A percentile compares a stretch with the other conserved stretches of the same genome.
phyloP scores from a whole-genome alignment of 2,888 invertebrate genomes.

The Acanthococcus lagerstroemiae region DNA sequence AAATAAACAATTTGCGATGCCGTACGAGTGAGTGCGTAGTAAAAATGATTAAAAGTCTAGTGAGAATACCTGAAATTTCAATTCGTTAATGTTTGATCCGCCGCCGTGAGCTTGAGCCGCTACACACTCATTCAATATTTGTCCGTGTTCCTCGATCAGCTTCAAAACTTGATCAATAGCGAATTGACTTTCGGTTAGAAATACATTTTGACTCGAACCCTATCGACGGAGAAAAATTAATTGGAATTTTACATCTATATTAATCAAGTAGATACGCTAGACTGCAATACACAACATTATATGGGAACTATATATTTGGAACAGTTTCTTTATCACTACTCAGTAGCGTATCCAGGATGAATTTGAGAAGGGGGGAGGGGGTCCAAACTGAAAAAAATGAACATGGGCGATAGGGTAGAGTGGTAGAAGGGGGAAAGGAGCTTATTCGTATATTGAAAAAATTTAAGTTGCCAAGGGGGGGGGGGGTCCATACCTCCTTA shows the following conservation, averaged over 20 bases:
- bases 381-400: neutral
- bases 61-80: slow-evolving; percentile 65
- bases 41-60: neutral
- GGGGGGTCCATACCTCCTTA: no score
- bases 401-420: neutral
- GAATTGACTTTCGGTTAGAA: slow-evolving; percentile 9
- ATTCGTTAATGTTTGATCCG: slow-evolving; percentile 62
- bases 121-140: slow-evolving; percentile 59
- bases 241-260: neutral
- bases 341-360: no score
- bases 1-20: no score
- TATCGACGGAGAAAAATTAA: neutral
- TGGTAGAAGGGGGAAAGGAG: neutral
- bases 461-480: no score
- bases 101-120: slow-evolving; percentile 66
- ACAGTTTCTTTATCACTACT: no score
- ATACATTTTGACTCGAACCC: slow-evolving; percentile 6
- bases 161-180: slow-evolving; percentile 37
- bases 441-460: neutral
- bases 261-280: no score
- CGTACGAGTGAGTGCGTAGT: neutral
- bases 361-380: no score
- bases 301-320: no score
- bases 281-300: no score
- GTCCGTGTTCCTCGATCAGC: slow-evolving; percentile 56